Evolutionary conservation across 1,140 invertebrate genomes (phyloP), one percentile per base, ranked within the genome.

Genomic region (Drosophila aff.): DNA sequence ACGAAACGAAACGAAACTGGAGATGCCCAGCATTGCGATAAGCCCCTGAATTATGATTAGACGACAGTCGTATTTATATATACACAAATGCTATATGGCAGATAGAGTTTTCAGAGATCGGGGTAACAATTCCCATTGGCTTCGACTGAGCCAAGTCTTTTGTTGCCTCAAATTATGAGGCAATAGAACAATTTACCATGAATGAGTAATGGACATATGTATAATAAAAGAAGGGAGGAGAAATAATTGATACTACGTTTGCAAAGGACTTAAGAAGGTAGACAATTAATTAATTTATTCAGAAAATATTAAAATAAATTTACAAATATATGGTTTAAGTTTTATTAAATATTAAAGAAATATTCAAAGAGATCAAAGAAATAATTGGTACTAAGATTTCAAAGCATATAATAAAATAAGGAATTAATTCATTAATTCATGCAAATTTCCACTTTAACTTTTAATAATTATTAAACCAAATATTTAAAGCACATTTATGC

Each of bases 41-140:
- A 87, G 83, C 38, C 58, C 8, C 59, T 89, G 80, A 87, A 81
- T 83, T 87, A 87, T 87, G 83, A 89, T 89, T 83, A 76, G 73
- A 80, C 58, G 84, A 68, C 59, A 66, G 58, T 75, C 83, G 76
- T 89, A 89, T 75, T 63, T 89, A 72, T 73, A 60, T 44, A 49
- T 43, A 36, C 64, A 69, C 28, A 67, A 33, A 66, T 49, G 36
- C 44, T 75, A 76, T 66, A 58, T 75, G 52, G n/a, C 33, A 55
- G 63, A 43, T 69, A 43, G 36, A 13, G 44, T 23, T 41, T 26
- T 44, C 52, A 38, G 33, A 38, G 52, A 38, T 50, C 47, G 47
- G 23, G 47, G 15, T 1, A 49, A 49, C 47, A 49, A 49, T 49
- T 49, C 47, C 47, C 47, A 49, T 49, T 49, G 47, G 26, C 47